These are phyloP conservation scores for Amphiprion clarkii DNA, from an alignment of 2,797 vertebrate genomes.

Conservation along the genomic window DNA sequence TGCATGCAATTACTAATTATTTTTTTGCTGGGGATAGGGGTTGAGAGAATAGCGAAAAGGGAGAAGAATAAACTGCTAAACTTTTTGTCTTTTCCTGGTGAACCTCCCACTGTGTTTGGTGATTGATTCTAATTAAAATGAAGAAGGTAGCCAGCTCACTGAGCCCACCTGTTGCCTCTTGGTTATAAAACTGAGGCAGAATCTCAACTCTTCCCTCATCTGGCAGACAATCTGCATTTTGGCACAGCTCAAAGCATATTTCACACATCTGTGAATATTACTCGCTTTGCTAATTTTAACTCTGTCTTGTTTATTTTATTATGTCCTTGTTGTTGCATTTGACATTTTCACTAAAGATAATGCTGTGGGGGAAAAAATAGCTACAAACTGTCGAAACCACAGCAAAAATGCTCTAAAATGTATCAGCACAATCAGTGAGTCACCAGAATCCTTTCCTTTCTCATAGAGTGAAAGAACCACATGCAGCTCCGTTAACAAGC, in stretches of 20 bases:
- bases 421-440: slow-evolving; percentile 57
- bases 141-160: slow-evolving; percentile 5
- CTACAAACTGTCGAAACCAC: slow-evolving; percentile 40
- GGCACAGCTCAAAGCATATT: neutral
- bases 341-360: slow-evolving; percentile 23
- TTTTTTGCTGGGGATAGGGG: neutral
- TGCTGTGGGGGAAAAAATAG: neutral
- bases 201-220: slow-evolving; percentile 1
- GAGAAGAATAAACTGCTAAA: neutral
- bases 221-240: slow-evolving; percentile 1
- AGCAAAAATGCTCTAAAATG: slow-evolving; percentile 36
- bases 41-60: neutral
- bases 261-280: neutral
- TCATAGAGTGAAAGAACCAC: slow-evolving; percentile 48
- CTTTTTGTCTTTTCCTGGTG: neutral
- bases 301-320: slow-evolving; percentile 4
- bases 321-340: neutral
- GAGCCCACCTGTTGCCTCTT: slow-evolving; percentile 20
- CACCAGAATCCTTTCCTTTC: slow-evolving; percentile 36
- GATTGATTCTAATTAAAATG: neutral
- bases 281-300: slow-evolving; percentile 1
- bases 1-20: neutral
- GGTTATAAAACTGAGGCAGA: neutral
- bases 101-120: neutral
- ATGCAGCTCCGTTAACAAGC: slow-evolving; percentile 60